A percentile compares a stretch with the other conserved stretches of the same genome.
These are phyloP conservation scores for Lamellibrachia luymesi DNA, from an alignment of 1,140 invertebrate species.

Conservation along the genomic window DNA sequence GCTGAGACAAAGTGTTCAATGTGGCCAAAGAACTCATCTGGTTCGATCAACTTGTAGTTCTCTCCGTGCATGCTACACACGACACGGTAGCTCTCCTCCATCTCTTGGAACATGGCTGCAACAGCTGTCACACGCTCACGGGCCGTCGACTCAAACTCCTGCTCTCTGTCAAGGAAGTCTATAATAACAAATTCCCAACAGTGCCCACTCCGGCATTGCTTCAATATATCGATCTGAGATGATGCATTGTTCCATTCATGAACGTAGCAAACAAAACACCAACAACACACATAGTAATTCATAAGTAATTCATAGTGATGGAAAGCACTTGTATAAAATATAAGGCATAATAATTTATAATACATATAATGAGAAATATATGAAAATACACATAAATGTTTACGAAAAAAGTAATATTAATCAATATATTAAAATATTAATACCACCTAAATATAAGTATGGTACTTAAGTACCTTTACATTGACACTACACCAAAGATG, in stretches of 20 bases:
- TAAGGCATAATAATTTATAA: background rate
- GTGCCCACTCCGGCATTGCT: no score
- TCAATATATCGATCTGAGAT: no score
- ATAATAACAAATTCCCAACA: background rate
- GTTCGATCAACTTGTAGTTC: constrained; percentile 27
- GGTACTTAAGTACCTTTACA: background rate
- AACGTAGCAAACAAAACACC: background rate
- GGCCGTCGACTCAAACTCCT: constrained; percentile 20
- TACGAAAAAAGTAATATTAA: background rate
- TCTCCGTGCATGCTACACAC: constrained; percentile 27
- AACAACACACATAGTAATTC: background rate
- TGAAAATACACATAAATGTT: background rate
- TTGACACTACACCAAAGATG: no score
- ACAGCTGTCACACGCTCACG: constrained; percentile 3
- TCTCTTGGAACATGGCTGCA: constrained; percentile 19
- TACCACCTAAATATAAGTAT: no score
- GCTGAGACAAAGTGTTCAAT: constrained; percentile 24
- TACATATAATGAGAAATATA: background rate
- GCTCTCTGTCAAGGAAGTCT: background rate
- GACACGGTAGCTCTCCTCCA: constrained; percentile 28
- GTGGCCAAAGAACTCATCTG: constrained; percentile 25
- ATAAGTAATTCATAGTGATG: background rate
- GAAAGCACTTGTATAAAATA: background rate
- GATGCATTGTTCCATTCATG: no score
- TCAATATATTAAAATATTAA: background rate